Base-by-base conservation (phyloP, 2,888 invertebrate species). In the Therioaphis trifolii region DNA sequence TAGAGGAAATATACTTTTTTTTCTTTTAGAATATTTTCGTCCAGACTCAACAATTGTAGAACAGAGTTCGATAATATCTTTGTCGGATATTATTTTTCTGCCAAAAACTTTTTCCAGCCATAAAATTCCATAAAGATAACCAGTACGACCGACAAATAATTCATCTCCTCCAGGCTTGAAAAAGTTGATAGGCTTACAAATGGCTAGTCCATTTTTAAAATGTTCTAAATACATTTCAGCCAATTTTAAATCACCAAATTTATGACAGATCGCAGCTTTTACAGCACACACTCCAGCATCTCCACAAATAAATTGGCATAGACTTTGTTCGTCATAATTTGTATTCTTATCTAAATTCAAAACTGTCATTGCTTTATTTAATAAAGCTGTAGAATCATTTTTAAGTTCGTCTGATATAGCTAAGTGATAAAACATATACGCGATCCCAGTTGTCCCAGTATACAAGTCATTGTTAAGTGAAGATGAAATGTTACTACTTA, bases 131-230 rank as follows among this genome's bases (percentile, higher is more conserved):
- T 93, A 92, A 0, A 96, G 88, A 87, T 94, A 96, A 0, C 96
- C 96, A 66, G 96, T 93, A 85, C 96, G 91, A 0, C 96, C 96
- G 0, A 96, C 95, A 87, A 96, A 93, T 29, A 95, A 89, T 88
- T 96, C 96, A 89, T 96, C 96, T 49, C 94, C 93, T 24, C 94
- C 94, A 87, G 91, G 91, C 87, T 91, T 90, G 14, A 92, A 89
- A 87, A 93, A 93, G 86, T 90, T 88, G 74, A 88, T 87, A 76
- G 91, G 90, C 86, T 90, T 90, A 87, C 91, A 91, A 61, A 89
- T 87, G 21, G 87, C 87, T 21, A 88, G 89, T 21, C 88, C 87
- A 21, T 88, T 87, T 29, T 88, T 87, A 87, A 90, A 92, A 75
- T 89, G 87, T 58, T 89, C 86, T 24, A 88, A 86, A 85, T 88